Conservation (phyloP, 2,888 invertebrate genomes). For the Oligia strigilis region DNA sequence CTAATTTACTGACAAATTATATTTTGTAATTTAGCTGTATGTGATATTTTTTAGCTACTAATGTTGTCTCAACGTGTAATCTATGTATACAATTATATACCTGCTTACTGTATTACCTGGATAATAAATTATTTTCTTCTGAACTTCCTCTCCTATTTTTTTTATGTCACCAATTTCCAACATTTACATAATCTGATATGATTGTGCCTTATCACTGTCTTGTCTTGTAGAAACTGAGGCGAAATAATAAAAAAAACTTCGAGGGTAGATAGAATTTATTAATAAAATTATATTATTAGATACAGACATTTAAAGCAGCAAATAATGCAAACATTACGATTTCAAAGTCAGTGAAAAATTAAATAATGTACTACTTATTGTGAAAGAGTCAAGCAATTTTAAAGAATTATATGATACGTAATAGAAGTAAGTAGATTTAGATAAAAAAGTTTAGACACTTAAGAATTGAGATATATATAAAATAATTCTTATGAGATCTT, state of each 20-base stretch:
- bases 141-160: too few species aligned
- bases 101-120: neutral
- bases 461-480: slow-evolving; percentile 37
- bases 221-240: neutral
- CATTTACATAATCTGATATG: neutral
- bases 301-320: slow-evolving; percentile 58
- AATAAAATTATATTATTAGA: slow-evolving; percentile 32
- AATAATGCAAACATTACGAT: slow-evolving; percentile 20
- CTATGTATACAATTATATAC: neutral
- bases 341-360: slow-evolving; percentile 18
- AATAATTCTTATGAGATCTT: slow-evolving; percentile 58
- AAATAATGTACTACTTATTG: slow-evolving; percentile 3
- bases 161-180: neutral
- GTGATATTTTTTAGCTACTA: neutral
- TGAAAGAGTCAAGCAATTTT: slow-evolving; percentile 10
- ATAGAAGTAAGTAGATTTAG: slow-evolving; percentile 16
- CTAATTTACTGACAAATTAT: too few species aligned
- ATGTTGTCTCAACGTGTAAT: neutral
- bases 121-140: neutral
- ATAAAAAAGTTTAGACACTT: slow-evolving; percentile 15
- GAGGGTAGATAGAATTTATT: slow-evolving; percentile 50
- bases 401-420: slow-evolving; percentile 1
- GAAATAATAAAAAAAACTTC: neutral
- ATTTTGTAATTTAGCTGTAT: neutral
- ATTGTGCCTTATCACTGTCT: neutral